phyloP scores from a whole-genome alignment of 1,140 invertebrate species.

The Drosophila truncata region DNA sequence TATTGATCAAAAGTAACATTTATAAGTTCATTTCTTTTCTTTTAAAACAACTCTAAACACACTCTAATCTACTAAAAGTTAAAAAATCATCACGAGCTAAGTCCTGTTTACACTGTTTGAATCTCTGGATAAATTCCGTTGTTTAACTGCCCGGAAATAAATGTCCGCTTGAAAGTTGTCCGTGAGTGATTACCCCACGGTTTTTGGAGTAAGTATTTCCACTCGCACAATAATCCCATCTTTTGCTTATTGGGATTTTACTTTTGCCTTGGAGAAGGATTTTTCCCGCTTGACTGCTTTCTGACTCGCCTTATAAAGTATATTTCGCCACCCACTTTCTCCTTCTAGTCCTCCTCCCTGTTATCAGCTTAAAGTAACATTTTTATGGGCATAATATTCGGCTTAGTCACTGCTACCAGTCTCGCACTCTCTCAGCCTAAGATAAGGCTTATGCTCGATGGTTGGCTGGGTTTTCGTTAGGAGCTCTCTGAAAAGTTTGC shows the following conservation, averaged over 20 bases:
- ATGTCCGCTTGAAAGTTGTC: neutral
- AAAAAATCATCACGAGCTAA: slow-evolving; percentile 2
- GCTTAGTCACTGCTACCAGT: slow-evolving; percentile 33
- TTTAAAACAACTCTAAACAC: neutral
- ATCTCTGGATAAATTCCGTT: slow-evolving; percentile 1
- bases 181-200: neutral
- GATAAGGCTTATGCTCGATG: slow-evolving; percentile 25
- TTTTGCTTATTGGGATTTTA: slow-evolving; percentile 26
- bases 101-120: slow-evolving; percentile 1
- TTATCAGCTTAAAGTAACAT: slow-evolving; percentile 54
- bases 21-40: too few species aligned
- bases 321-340: neutral
- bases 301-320: neutral
- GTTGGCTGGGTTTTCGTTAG: slow-evolving; percentile 1
- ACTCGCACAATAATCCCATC: slow-evolving; percentile 13
- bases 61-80: neutral
- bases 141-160: slow-evolving; percentile 16
- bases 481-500: slow-evolving; percentile 19
- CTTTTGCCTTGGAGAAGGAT: slow-evolving; percentile 18
- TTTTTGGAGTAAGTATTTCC: slow-evolving; percentile 17
- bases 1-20: neutral
- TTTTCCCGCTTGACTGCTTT: slow-evolving; percentile 19
- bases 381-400: slow-evolving; percentile 55
- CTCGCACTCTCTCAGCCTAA: slow-evolving; percentile 12
- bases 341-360: neutral